Conservation (phyloP, 1,140 invertebrate genomes). For the Hycleus cichorii region DNA sequence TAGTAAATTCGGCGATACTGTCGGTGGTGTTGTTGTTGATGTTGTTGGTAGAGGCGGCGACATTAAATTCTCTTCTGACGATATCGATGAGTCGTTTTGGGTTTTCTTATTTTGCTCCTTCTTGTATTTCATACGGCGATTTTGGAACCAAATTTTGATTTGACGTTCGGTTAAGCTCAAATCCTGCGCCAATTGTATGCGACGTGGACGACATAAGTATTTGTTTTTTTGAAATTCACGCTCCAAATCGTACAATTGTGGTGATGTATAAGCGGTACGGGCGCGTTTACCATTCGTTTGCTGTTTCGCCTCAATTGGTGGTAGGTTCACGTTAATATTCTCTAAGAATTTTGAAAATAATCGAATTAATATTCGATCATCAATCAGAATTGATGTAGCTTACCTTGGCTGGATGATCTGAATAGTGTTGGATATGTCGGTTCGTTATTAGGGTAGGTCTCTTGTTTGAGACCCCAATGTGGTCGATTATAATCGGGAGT, state of each 20-base stretch:
- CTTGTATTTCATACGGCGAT: conserved; percentile 59
- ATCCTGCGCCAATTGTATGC: conserved; percentile 69
- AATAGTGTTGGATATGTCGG: too few relatives aligned
- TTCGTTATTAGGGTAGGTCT: too few relatives aligned
- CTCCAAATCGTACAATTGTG: conserved; percentile 73
- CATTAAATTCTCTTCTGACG: too few relatives aligned
- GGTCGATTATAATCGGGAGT: too few relatives aligned
- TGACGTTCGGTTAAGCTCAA: conserved; percentile 72
- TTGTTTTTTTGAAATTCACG: conserved; percentile 71
- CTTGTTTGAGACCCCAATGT: too few relatives aligned
- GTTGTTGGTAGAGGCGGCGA: background rate
- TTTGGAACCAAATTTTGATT: conserved; percentile 86
- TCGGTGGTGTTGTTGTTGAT: background rate
- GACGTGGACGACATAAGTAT: conserved; percentile 70
- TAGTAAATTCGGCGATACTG: background rate
- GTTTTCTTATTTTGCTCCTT: conserved; percentile 40
- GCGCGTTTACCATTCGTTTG: conserved; percentile 32
- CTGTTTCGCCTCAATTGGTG: background rate
- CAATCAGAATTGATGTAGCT: too few relatives aligned
- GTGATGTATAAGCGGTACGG: conserved; percentile 73
- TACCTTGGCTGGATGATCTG: too few relatives aligned
- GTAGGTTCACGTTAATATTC: too few relatives aligned
- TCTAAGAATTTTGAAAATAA: too few relatives aligned
- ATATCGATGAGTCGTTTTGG: too few relatives aligned
- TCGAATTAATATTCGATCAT: too few relatives aligned